Base-by-base conservation (phyloP, 2,888 invertebrate species). In the Mythimna ferrago region DNA sequence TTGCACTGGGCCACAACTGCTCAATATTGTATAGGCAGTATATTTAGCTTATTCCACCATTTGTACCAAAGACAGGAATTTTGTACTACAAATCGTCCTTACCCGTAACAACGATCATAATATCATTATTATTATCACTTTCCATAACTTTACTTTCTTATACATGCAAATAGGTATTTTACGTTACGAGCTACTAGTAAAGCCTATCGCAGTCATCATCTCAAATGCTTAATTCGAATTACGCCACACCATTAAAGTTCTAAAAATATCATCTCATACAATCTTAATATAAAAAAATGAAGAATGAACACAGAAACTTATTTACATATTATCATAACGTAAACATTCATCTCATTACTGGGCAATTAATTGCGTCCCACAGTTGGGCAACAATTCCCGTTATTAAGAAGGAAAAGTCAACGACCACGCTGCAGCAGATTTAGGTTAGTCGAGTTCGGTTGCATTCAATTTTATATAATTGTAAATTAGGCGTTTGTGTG, bases 381-480 rank as follows among this genome's bases (percentile, higher is more conserved):
- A 53, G 72, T 68, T 83, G 74, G 84, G 73, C 74, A 76, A 76
- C 19, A 0, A n/a, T 19, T 80, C 65, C 86, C 72, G 84, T 83
- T 86, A 86, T 54, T 56, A 64, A 62, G 67, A 53, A 73, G 53
- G 53, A 38, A 48, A 71, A 73, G 77, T 74, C 76, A 76, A 72
- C 38, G 74, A 81, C 58, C 73, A 63, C n/a, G 48, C n/a, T 64
- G 2, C 11, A 9, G 54, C 19, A 44, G 51, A 72, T 69, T 70
- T 69, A 44, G 80, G 73, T 85, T 71, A 63, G 71, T 77, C 66
- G 66, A 64, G 66, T 66, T 69, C 32, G 58, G 54, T 26, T 76
- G 67, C 51, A 65, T 72, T 70, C 32, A 38, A 79, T 60, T 60
- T 48, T 56, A 41, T 66, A 41, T 57, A 16, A 48, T 48, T 48